Evolutionary conservation across 2,113 vertebrate species (phyloP).

Genomic region (Mobula birostris): DNA sequence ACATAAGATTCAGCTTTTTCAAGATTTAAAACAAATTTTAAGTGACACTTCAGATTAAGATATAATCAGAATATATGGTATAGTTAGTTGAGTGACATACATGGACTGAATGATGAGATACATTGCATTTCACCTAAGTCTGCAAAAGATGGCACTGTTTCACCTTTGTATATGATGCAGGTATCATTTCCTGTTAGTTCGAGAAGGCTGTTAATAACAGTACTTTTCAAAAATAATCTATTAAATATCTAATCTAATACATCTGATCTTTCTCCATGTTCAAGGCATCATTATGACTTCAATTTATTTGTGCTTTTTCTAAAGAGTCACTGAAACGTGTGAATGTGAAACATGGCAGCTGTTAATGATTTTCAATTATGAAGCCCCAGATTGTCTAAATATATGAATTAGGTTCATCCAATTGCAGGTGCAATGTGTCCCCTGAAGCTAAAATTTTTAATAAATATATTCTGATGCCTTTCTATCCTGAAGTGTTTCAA

Average conservation of each 20-base stretch:
- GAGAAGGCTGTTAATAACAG: background rate
- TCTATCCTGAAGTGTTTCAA: background rate
- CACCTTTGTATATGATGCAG: background rate
- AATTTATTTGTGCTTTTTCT: background rate
- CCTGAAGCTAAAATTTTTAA: background rate
- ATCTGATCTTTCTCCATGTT: background rate
- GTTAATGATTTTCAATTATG: background rate
- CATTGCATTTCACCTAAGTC: constrained; percentile 1
- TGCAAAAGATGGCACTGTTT: constrained; percentile 30
- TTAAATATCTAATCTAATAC: background rate
- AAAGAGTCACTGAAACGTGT: background rate
- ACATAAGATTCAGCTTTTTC: background rate
- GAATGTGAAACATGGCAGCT: background rate
- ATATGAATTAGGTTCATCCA: background rate
- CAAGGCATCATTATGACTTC: background rate
- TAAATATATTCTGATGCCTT: background rate
- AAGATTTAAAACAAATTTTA: background rate
- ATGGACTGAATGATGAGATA: background rate
- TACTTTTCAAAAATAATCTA: background rate
- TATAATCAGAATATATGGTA: background rate
- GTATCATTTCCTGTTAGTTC: background rate
- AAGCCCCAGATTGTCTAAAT: background rate
- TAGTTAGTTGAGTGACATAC: background rate
- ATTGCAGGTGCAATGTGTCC: background rate
- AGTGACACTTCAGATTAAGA: background rate